Evolutionary conservation across 2,113 vertebrate species (phyloP).

Genomic region (Pollimyrus isidori): DNA sequence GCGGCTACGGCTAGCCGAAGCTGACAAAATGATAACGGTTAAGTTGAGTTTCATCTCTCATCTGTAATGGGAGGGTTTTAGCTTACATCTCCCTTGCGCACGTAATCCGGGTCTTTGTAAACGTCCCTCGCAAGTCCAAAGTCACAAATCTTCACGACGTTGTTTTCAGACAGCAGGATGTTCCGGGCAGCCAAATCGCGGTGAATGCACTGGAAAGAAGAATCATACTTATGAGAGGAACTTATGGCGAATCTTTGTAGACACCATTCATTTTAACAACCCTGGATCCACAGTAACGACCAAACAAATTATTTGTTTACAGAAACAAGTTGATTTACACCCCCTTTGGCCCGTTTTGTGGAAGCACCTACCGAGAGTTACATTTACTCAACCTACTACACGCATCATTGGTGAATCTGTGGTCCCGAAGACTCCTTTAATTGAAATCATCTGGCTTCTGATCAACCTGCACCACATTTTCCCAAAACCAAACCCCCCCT

Average conservation of each 20-base stretch:
- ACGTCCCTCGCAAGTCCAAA: conserved; percentile 87
- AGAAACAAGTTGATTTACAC: not conserved
- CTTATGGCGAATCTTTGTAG: not conserved
- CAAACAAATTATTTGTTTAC: not conserved
- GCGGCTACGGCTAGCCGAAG: not conserved
- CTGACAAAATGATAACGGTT: not conserved
- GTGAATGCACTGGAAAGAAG: conserved; percentile 75
- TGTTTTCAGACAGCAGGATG: conserved; percentile 87
- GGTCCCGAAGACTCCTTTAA: conserved; percentile 21
- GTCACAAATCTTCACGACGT: conserved; percentile 93
- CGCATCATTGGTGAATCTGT: not conserved
- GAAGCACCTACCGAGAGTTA: not conserved
- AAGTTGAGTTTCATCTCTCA: not conserved
- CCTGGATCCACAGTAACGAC: not conserved
- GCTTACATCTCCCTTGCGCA: conserved; percentile 90
- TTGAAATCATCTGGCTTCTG: conserved; percentile 28
- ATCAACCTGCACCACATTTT: not conserved
- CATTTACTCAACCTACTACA: not conserved
- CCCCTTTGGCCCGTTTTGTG: not conserved
- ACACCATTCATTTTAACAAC: not conserved
- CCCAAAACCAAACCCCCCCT: not conserved
- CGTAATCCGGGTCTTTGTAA: conserved; percentile 89
- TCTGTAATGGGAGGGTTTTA: not conserved
- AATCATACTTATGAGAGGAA: not conserved
- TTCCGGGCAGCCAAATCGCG: conserved; percentile 84